Evolutionary conservation across 2,888 invertebrate genomes (phyloP).

Genomic region (Drosophila mimica): DNA sequence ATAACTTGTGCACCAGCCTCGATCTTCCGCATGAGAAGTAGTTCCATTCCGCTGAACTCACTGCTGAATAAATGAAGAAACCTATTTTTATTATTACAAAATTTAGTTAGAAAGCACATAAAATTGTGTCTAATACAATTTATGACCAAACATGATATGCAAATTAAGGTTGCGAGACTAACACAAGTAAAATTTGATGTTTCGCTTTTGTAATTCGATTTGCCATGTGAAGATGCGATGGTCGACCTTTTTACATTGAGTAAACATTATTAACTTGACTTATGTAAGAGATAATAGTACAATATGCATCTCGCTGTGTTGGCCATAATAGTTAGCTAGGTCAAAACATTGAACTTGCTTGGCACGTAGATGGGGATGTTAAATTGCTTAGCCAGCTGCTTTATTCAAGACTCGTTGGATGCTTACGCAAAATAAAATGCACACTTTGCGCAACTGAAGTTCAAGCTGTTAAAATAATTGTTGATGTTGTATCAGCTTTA

Average conservation of each 20-base stretch:
- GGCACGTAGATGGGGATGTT: neutral
- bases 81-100: neutral
- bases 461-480: slow-evolving; percentile 21
- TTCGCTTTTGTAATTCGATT: slow-evolving; percentile 25
- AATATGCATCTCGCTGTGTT: slow-evolving; percentile 11
- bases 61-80: slow-evolving; percentile 3
- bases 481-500: slow-evolving; percentile 25
- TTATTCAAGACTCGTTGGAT: slow-evolving; percentile 4
- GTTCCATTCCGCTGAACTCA: neutral
- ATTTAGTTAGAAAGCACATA: slow-evolving; percentile 19
- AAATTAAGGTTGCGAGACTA: neutral
- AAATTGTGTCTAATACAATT: slow-evolving; percentile 26
- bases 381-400: slow-evolving; percentile 21
- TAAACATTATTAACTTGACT: slow-evolving; percentile 35
- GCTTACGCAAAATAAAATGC: slow-evolving; percentile 40
- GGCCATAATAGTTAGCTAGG: slow-evolving; percentile 38
- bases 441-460: slow-evolving; percentile 46
- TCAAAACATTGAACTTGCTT: slow-evolving; percentile 57
- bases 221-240: slow-evolving; percentile 2
- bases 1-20: neutral
- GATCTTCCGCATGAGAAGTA: neutral
- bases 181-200: slow-evolving; percentile 12
- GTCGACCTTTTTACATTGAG: slow-evolving; percentile 28
- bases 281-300: slow-evolving; percentile 25
- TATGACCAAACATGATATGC: slow-evolving; percentile 2